Evolutionary conservation across 2,888 invertebrate species (phyloP), one percentile per base, ranked within the genome.

Genomic region (Lottia scabra): DNA sequence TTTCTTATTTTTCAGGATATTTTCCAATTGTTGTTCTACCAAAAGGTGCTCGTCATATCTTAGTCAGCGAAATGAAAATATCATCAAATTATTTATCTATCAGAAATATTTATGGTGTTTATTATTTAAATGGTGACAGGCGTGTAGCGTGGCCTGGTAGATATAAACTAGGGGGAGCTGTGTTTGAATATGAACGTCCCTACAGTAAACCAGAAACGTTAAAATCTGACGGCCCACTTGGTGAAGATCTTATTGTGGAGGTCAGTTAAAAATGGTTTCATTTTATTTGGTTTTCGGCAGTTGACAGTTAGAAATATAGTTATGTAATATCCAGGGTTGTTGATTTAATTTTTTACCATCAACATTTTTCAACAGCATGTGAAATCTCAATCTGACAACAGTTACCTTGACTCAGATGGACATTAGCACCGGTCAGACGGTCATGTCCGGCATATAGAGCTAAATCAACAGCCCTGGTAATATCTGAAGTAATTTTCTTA

Each of bases 51-150:
- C 73, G 83, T 38, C 75, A 82, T 13, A 79, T 85, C 1, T 73
- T 75, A 27, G 93, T 99, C 71, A 92, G 92, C 80, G 98, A 99
- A 92, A 89, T 93, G 3, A 91, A 91, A 63, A 93, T 95, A 1
- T 96, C 97, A 0, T 95, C 94, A 87, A 98, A 98, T 90, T 98
- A 97, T 90, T 92, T 97, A 81, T 98, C 98, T 6, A 92, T 98
- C 67, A 93, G 97, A 78, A 96, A 96, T 89, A 92, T 93, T 72
- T 92, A 93, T 70, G 95, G 95, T 5, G 92, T 94, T 81, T 99
- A 95, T 89, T 97, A 96, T 88, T 91, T 99, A 68, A 99, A 99
- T 89, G 98, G 98, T 0, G 94, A 97, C 87, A 97, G 96, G 93
- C 93, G 94, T 86, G 97, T 99, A 85, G 96, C 97, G 89, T 96